Percentiles rank a stretch among this genome's conserved stretches.
phyloP scores from a whole-genome alignment of 2,113 vertebrate species.

The Pterocles orientalis region DNA sequence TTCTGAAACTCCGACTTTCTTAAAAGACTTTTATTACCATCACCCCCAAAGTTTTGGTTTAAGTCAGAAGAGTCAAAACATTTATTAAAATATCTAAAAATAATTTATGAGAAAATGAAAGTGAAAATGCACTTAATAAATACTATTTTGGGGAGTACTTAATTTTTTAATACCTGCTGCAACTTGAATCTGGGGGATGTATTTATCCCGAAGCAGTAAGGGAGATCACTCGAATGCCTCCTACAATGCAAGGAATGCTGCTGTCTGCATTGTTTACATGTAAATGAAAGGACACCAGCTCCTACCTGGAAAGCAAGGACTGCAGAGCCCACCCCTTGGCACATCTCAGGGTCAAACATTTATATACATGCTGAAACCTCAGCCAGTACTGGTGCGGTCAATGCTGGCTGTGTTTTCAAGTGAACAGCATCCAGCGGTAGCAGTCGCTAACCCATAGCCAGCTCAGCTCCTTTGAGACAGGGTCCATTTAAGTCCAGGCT shows the following conservation, averaged over 20 bases:
- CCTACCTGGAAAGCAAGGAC: conserved; percentile 25
- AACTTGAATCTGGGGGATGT: conserved; percentile 8
- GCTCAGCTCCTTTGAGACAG: not conserved
- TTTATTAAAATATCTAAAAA: not conserved
- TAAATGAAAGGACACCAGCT: not conserved
- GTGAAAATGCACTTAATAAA: not conserved
- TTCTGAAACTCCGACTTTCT: not conserved
- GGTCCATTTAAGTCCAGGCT: not conserved
- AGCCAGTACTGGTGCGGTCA: not conserved
- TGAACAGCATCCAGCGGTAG: not conserved
- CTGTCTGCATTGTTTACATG: not conserved
- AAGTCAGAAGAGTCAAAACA: not conserved
- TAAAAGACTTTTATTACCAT: not conserved
- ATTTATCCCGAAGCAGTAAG: conserved; percentile 8
- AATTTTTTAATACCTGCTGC: conserved; percentile 10
- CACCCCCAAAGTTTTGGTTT: not conserved
- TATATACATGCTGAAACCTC: not conserved
- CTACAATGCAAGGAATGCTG: conserved; percentile 53
- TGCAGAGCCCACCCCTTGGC: not conserved
- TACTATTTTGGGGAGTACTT: not conserved
- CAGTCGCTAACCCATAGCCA: not conserved
- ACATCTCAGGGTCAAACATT: too few relatives aligned
- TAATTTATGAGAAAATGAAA: not conserved
- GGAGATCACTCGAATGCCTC: not conserved
- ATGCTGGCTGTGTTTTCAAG: not conserved